Evolutionary conservation across 37 sponge, comb jelly and placozoan species (phyloP), one percentile per base, ranked within the genome.

Genomic region (Cliona cf. orientalis): DNA sequence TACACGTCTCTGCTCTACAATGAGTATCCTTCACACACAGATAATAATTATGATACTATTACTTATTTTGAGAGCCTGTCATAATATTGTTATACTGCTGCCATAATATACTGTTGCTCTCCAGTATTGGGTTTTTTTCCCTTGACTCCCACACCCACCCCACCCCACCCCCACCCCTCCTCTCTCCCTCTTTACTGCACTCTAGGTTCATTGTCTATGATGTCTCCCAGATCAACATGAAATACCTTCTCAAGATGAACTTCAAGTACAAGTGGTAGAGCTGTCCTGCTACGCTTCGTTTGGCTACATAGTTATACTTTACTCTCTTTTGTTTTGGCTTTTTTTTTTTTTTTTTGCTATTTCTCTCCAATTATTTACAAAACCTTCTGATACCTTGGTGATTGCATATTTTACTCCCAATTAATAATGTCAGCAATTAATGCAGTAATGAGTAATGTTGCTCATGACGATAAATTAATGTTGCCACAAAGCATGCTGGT

Each of bases 171-270:
- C 53, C 9, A 14, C 9, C 53, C 53, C 53, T 49, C 14, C 53
- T 49, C 53, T 49, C 53, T 19, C 14, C 53, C 53, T 19, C 14
- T 14, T 49, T 49, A 49, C 53, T 49, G 14, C 9, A 28, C 25
- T 9, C 36, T 64, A 92, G 93, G 62, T 95, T 90, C 69, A 99
- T 99, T 88, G 99, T 99, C 41, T 99, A 99, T 87, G 97, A 99
- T 74, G 97, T 96, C 66, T 75, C 89, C n/a, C 99, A 98, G 84
- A 89, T 97, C 49, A 84, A 71, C 14, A 95, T 95, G 87, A 86
- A 85, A 42, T 97, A 97, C 64, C 84, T 97, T 12, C 83, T 97
- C 56, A 91, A 91, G 77, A 79, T 91, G 82, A 85, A 97, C 32
- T 97, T 94, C 81, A 79, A 96, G n/a, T 92, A 87, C 66, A 74